A percentile compares a stretch with the other conserved stretches of the same genome.
phyloP scores from a whole-genome alignment of 2,797 vertebrate genomes.

The Poeciliopsis infans region DNA sequence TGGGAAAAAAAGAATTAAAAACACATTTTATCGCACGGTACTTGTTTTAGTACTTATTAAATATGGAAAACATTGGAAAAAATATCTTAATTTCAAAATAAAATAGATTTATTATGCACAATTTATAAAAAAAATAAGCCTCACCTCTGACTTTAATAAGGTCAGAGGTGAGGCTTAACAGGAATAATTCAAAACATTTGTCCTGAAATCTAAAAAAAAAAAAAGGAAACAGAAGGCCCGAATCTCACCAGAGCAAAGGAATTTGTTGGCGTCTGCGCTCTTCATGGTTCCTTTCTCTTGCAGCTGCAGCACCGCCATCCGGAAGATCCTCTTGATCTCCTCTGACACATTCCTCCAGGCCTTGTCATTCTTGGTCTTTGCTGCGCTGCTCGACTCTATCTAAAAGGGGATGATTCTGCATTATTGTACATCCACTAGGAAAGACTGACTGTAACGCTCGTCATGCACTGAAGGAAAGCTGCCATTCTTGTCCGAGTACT shows the following conservation, averaged over 20 bases:
- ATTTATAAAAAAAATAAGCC: not conserved
- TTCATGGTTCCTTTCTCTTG: constrained; percentile 97
- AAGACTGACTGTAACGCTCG: constrained; percentile 23
- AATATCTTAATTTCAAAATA: not conserved
- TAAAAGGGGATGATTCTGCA: constrained; percentile 55
- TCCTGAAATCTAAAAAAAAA: not conserved
- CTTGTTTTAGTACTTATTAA: not conserved
- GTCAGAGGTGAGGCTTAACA: not conserved
- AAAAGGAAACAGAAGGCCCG: not conserved
- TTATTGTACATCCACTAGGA: constrained; percentile 5
- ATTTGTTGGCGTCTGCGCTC: constrained; percentile 91
- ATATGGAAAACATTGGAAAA: not conserved
- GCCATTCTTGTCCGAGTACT: constrained; percentile 1
- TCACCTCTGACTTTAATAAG: not conserved
- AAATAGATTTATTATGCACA: not conserved
- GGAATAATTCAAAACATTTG: not conserved
- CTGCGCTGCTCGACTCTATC: constrained; percentile 88
- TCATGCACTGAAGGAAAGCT: constrained; percentile 5
- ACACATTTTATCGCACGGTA: not conserved
- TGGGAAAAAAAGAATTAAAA: not conserved
- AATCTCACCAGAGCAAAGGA: constrained; percentile 93
- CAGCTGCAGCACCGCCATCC: constrained; percentile 90
- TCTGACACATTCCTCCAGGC: constrained; percentile 94
- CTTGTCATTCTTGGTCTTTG: constrained; percentile 87
- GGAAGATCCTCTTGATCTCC: constrained; percentile 96